Percentiles rank a stretch among this genome's conserved stretches.
Conservation (phyloP, 1,140 invertebrate genomes). For the Nephila pilipes region DNA sequence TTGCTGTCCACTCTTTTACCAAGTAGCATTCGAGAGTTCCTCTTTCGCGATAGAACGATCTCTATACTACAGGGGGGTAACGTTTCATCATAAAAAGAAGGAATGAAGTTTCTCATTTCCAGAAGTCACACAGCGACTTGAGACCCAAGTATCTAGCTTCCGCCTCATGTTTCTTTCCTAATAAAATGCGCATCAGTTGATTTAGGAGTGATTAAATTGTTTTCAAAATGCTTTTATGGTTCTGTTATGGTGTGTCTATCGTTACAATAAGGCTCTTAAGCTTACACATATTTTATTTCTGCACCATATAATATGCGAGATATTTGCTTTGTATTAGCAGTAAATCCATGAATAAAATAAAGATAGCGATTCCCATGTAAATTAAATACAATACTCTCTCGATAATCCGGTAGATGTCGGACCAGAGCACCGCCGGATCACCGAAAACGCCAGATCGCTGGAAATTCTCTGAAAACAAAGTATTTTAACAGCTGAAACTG, state of each 20-base stretch:
- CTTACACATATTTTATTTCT: no score
- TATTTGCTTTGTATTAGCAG: background rate
- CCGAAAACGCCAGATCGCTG: no score
- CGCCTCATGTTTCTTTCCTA: background rate
- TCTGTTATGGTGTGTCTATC: background rate
- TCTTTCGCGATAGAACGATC: no score
- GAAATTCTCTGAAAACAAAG: no score
- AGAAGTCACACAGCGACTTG: background rate
- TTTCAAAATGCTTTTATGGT: background rate
- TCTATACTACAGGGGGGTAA: background rate
- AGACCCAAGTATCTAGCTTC: background rate
- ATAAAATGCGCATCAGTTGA: background rate
- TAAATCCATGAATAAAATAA: background rate
- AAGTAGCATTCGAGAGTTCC: background rate
- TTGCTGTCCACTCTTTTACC: slow-evolving; percentile 29
- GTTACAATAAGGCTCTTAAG: background rate
- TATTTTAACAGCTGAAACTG: no score
- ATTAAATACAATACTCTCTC: no score
- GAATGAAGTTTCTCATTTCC: background rate
- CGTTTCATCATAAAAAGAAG: background rate
- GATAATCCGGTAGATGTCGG: no score
- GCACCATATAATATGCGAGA: no score
- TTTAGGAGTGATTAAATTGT: slow-evolving; percentile 4
- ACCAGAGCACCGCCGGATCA: no score
- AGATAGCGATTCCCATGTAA: no score